Percentiles rank a stretch among this genome's conserved stretches.
These are phyloP conservation scores for Hybognathus amarus DNA, from an alignment of 2,797 vertebrate genomes.

Conservation along the genomic window DNA sequence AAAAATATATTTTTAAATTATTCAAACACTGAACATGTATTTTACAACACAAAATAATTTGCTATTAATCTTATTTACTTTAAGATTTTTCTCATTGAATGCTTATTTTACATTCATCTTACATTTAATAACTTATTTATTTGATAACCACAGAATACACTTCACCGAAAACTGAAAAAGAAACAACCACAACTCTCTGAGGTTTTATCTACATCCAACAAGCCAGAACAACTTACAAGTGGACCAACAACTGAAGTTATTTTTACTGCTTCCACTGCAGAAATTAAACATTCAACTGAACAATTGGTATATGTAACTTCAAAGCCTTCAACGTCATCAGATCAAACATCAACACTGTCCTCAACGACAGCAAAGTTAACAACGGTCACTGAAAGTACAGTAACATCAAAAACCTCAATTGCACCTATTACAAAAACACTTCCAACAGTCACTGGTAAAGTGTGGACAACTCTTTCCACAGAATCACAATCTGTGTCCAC, in stretches of 20 bases:
- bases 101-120: background rate
- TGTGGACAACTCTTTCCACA: background rate
- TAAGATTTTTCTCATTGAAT: background rate
- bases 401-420: conserved; percentile 23
- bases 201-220: conserved; percentile 13
- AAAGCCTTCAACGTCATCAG: background rate
- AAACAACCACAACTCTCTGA: conserved; percentile 16
- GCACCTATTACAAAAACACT: conserved; percentile 13
- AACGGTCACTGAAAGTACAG: background rate
- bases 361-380: background rate
- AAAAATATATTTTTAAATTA: background rate
- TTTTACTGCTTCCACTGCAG: conserved; percentile 11
- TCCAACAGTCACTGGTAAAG: background rate
- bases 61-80: background rate
- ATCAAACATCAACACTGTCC: background rate
- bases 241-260: background rate
- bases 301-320: background rate
- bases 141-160: conserved; percentile 22
- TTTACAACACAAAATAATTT: background rate
- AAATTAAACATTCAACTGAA: conserved; percentile 21
- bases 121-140: background rate
- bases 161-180: conserved; percentile 26
- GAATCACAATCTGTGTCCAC: background rate
- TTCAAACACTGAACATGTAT: background rate
- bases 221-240: background rate